Percentiles rank a stretch among this genome's conserved stretches.
Conservation (phyloP, 2,113 vertebrate genomes). For the Tenrec ecaudatus region DNA sequence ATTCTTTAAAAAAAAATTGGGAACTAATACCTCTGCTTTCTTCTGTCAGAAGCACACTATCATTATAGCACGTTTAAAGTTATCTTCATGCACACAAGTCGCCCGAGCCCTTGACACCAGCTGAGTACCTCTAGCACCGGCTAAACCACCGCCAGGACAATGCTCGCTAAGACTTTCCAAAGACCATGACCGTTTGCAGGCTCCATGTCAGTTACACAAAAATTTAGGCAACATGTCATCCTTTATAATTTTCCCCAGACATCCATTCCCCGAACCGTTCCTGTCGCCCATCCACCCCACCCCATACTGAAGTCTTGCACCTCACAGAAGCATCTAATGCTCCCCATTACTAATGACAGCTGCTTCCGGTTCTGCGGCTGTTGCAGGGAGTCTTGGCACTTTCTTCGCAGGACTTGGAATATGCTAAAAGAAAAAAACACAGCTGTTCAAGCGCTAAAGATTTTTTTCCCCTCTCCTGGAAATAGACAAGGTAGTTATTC, state of each 20-base stretch:
- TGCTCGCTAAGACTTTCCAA: constrained; percentile 76
- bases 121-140: constrained; percentile 80
- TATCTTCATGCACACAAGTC: constrained; percentile 70
- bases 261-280: constrained; percentile 55
- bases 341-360: constrained; percentile 92
- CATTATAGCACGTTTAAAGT: constrained; percentile 56
- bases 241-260: constrained; percentile 74
- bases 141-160: constrained; percentile 74
- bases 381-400: constrained; percentile 94
- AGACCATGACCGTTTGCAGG: constrained; percentile 69
- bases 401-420: constrained; percentile 98
- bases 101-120: constrained; percentile 75
- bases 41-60: constrained; percentile 54
- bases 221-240: constrained; percentile 81
- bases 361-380: constrained; percentile 87
- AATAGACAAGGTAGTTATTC: background rate
- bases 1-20: constrained; percentile 4
- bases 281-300: constrained; percentile 23
- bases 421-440: constrained; percentile 87
- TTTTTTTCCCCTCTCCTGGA: background rate
- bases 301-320: constrained; percentile 52
- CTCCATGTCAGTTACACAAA: constrained; percentile 82
- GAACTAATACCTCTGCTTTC: constrained; percentile 49
- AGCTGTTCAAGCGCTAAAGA: background rate
- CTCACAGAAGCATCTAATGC: constrained; percentile 87